Evolutionary conservation across 2,113 vertebrate species (phyloP), one percentile per base, ranked within the genome.

Genomic region (Bubo blakistoni): DNA sequence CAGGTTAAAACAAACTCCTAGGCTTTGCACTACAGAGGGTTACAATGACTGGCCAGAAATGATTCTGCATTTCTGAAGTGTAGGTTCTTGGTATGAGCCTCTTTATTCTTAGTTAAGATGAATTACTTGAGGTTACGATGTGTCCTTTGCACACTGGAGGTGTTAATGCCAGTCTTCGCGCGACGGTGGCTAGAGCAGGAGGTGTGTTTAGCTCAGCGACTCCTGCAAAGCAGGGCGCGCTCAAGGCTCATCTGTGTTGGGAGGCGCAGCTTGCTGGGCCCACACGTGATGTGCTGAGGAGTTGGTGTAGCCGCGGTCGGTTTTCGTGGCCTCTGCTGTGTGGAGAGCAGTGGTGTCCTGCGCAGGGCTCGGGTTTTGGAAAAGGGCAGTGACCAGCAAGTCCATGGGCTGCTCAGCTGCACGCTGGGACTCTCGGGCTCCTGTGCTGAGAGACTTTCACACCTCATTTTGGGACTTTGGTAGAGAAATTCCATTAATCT

Each of bases 351-450:
- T 4, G 29, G 19, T 34, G 21, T 18, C 1, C 21, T 0, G 0
- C 5, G 3, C 4, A 3, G 6, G 4, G 15, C 30, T 15, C 0
- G 0, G 11, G 32, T 13, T 73, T 9, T 27, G 67, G 58, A 54
- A 38, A 10, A 7, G 0, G 5, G 36, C 27, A 32, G 67, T 1
- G 2, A 34, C 26, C 29, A 30, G n/a, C 42, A 58, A 22, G 3
- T 42, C 47, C 1, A 0, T 0, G 15, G 16, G 13, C 36, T 88
- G 19, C 58, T 81, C 13, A 4, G 22, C 55, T 74, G 13, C 36
- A 13, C 0, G 0, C 27, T 15, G n/a, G 13, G 22, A 69, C 36
- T 40, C 1, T 0, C 9, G 49, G 32, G 54, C 22, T 77, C 38
- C 57, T 38, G 34, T 34, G 7, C 2, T 1, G n/a, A 63, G 74